These are phyloP conservation scores for Chionomys nivalis DNA, from an alignment of 2,113 vertebrate species.

Conservation along the genomic window DNA sequence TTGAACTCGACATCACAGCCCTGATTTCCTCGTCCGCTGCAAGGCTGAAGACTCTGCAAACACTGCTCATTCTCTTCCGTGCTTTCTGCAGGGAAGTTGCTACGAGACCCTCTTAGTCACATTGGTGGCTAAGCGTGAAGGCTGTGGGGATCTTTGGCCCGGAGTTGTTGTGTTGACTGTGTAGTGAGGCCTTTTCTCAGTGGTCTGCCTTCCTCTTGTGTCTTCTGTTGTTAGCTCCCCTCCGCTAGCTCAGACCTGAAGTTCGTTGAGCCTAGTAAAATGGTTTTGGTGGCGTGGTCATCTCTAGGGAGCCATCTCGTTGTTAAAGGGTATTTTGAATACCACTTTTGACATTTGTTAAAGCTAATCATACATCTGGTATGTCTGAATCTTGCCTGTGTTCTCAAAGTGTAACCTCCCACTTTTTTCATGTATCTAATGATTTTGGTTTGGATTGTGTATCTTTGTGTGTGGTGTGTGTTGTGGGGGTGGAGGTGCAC, in stretches of 20 bases:
- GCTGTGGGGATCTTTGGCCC: background rate
- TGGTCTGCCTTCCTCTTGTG: background rate
- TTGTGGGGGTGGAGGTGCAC: too few species aligned
- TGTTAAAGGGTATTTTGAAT: background rate
- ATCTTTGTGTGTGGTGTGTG: background rate
- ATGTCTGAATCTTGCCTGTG: background rate
- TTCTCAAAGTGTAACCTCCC: background rate
- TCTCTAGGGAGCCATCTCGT: background rate
- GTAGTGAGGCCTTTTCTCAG: background rate
- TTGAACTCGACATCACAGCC: background rate
- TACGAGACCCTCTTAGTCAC: background rate
- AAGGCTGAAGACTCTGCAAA: background rate
- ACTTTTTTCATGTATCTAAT: background rate
- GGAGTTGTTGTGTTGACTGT: background rate
- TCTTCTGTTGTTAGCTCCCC: background rate
- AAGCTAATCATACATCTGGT: background rate
- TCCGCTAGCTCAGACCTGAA: background rate
- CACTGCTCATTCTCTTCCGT: background rate
- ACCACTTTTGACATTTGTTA: background rate
- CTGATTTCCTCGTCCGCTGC: rapidly evolving
- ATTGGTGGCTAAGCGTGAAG: background rate
- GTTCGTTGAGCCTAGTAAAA: background rate
- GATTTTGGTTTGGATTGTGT: background rate
- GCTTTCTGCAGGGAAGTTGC: background rate
- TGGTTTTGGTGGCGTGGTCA: background rate